A percentile compares a stretch with the other conserved stretches of the same genome.
Evolutionary conservation across 2,797 vertebrate genomes (phyloP).

Genomic region (Enteromius mattozi): DNA sequence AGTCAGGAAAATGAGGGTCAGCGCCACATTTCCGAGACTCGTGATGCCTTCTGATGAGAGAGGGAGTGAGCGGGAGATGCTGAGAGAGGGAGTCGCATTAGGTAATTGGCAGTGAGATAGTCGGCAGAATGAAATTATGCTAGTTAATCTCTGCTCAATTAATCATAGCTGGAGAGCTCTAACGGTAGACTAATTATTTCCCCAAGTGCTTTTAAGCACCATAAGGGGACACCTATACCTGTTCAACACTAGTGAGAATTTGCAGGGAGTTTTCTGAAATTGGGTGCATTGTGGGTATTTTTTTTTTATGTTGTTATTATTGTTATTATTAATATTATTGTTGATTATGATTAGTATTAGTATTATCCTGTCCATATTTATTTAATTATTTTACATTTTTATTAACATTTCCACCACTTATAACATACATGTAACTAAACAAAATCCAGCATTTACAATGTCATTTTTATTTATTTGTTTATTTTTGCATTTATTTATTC

Average conservation of each 20-base stretch:
- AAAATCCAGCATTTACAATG: no score
- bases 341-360: no score
- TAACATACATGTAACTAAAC: no score
- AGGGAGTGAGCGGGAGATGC: constrained; percentile 32
- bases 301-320: not conserved
- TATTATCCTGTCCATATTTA: no score
- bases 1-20: constrained; percentile 41
- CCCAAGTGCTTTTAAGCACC: constrained; percentile 60
- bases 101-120: constrained; percentile 80
- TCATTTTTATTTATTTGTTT: no score
- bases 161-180: constrained; percentile 77
- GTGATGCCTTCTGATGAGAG: constrained; percentile 36
- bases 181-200: constrained; percentile 74
- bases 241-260: constrained; percentile 42
- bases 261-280: constrained; percentile 15
- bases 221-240: constrained; percentile 56
- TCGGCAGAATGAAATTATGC: constrained; percentile 81
- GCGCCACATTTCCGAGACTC: constrained; percentile 34
- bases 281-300: constrained; percentile 21
- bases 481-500: no score
- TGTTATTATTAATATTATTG: not conserved
- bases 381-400: not conserved
- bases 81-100: constrained; percentile 64
- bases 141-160: constrained; percentile 81
- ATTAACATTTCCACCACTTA: no score